A percentile compares a stretch with the other conserved stretches of the same genome.
Conservation (phyloP, 2,888 invertebrate genomes). For the Lepidochitona cinerea region DNA sequence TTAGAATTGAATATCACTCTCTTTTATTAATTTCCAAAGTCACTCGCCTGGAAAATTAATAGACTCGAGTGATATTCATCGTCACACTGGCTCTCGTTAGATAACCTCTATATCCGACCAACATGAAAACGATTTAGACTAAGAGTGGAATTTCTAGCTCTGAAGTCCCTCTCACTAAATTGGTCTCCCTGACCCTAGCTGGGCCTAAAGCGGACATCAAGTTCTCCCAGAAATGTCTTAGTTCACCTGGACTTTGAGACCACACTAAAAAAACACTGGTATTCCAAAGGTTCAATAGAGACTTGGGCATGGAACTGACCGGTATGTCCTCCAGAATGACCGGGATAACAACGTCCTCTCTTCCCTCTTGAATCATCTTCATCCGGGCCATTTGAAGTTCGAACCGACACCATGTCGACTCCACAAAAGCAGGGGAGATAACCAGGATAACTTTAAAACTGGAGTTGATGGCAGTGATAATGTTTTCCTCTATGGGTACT, state of each 20-base stretch:
- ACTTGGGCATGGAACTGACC: neutral
- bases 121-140: no score
- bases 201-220: no score
- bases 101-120: no score
- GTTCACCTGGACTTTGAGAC: neutral
- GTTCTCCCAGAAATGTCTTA: neutral
- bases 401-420: neutral
- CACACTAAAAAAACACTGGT: neutral
- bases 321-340: slow-evolving; percentile 2
- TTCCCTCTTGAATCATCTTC: neutral
- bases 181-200: no score
- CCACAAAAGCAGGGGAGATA: neutral
- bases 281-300: neutral
- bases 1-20: no score
- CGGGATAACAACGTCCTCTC: neutral
- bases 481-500: neutral
- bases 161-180: no score
- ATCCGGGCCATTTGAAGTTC: slow-evolving; percentile 8
- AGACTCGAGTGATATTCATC: no score
- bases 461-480: neutral
- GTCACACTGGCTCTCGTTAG: no score
- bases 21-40: no score
- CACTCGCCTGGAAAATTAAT: no score
- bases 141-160: no score
- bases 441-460: neutral